Conservation (phyloP, 2,888 invertebrate species). For the Spilarctia lutea region DNA sequence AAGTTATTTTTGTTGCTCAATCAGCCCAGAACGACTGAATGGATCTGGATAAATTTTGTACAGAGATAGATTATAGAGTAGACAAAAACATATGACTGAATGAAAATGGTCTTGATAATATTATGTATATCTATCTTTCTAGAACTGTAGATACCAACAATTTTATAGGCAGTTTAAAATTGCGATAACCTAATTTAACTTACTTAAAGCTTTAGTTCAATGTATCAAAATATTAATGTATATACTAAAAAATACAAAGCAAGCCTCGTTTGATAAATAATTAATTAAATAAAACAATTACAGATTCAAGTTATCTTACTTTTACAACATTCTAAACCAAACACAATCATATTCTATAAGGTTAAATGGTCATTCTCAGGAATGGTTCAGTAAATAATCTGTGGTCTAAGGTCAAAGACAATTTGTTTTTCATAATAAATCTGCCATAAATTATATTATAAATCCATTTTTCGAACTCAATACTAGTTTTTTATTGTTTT, state of each 20-base stretch:
- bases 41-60: neutral
- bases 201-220: too few relatives aligned
- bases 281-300: neutral
- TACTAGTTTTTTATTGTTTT: neutral
- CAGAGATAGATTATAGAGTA: too few relatives aligned
- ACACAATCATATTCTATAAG: neutral
- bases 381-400: neutral
- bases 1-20: neutral
- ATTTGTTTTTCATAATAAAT: neutral
- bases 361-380: neutral
- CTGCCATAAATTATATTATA: neutral
- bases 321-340: neutral
- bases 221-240: too few relatives aligned
- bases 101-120: too few relatives aligned
- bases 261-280: too few relatives aligned
- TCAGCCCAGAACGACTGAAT: neutral
- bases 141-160: too few relatives aligned
- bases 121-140: too few relatives aligned
- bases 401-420: neutral
- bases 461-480: neutral
- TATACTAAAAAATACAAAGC: too few relatives aligned
- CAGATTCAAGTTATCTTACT: neutral
- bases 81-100: too few relatives aligned
- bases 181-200: too few relatives aligned
- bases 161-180: too few relatives aligned